phyloP scores from a whole-genome alignment of 2,113 vertebrate genomes.

The Copsychus sechellarum region DNA sequence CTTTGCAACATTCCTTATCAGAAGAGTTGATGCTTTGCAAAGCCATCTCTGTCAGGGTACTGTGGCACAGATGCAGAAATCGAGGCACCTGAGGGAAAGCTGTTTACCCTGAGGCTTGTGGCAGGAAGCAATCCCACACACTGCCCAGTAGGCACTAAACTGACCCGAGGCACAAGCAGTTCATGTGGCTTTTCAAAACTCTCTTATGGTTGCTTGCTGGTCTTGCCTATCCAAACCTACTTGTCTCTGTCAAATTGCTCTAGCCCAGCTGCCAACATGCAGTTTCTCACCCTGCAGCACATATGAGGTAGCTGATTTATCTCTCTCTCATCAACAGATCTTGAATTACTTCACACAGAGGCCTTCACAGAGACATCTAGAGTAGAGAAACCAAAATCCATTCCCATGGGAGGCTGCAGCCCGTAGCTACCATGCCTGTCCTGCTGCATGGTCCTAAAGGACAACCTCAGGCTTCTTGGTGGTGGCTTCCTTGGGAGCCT shows the following conservation, averaged over 20 bases:
- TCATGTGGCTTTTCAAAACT: not conserved
- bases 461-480: not conserved
- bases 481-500: not conserved
- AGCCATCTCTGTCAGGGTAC: not conserved
- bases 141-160: not conserved
- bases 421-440: not conserved
- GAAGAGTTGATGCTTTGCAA: not conserved
- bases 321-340: not conserved
- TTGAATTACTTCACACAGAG: conserved; percentile 1
- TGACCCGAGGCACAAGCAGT: not conserved
- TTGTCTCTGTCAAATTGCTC: not conserved
- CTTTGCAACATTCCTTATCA: not conserved
- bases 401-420: not conserved
- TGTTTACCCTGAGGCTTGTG: not conserved
- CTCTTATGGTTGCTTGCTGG: not conserved
- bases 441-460: not conserved
- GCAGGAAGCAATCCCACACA: rapidly evolving
- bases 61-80: not conserved
- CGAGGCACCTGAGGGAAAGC: not conserved
- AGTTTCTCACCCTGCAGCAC: conserved; percentile 22
- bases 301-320: conserved; percentile 23
- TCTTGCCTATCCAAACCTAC: not conserved
- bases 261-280: not conserved
- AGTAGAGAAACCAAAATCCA: not conserved
- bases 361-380: not conserved